phyloP scores from a whole-genome alignment of 2,113 vertebrate species.

The Pao palembangensis region DNA sequence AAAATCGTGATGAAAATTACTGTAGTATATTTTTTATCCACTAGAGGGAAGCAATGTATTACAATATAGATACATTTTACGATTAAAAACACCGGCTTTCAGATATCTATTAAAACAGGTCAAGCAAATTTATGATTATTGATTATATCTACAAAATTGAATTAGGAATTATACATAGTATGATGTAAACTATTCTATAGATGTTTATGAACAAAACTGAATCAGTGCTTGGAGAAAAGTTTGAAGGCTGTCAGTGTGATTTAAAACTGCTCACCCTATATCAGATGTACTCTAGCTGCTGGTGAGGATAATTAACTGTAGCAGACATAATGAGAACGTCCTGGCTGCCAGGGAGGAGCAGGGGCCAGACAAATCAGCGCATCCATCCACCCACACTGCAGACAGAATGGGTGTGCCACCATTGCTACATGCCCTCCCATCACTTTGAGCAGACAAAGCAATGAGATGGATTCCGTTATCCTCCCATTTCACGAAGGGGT shows the following conservation, averaged over 20 bases:
- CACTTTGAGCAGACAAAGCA: constrained; percentile 10
- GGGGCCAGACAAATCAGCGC: constrained; percentile 26
- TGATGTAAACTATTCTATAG: too few relatives aligned
- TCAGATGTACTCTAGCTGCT: constrained; percentile 2
- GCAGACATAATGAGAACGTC: constrained; percentile 7
- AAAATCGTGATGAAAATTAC: background rate
- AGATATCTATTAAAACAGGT: too few relatives aligned
- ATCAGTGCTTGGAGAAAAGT: background rate
- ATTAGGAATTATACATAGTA: too few relatives aligned
- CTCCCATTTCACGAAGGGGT: background rate
- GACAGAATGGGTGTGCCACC: constrained; percentile 35
- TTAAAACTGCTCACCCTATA: background rate
- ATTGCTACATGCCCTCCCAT: constrained; percentile 35
- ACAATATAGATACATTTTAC: too few relatives aligned
- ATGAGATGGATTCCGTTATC: background rate
- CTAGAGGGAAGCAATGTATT: constrained; percentile 52
- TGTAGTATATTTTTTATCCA: constrained; percentile 22
- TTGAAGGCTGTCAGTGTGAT: constrained; percentile 1
- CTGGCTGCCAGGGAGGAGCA: constrained; percentile 15
- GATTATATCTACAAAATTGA: too few relatives aligned
- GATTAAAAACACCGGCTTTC: too few relatives aligned
- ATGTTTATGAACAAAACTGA: background rate
- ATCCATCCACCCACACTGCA: constrained; percentile 52
- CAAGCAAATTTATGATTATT: too few relatives aligned
- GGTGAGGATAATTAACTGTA: constrained; percentile 15